Evolutionary conservation across 2,888 invertebrate genomes (phyloP), one percentile per base, ranked within the genome.

Genomic region (Spialia ferax): DNA sequence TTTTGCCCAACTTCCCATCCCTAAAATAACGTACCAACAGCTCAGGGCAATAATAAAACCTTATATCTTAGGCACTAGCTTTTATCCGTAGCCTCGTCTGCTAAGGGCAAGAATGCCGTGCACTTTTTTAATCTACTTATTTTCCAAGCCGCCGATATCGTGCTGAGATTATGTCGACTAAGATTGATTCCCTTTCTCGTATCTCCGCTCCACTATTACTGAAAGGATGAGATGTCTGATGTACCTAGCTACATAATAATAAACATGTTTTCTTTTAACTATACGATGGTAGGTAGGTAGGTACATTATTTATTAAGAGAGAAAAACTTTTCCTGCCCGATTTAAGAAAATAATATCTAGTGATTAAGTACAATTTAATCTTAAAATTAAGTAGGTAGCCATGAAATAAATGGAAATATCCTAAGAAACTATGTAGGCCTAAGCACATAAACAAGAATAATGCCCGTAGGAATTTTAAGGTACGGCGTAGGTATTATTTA

Each of bases 101-200:
- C 42, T 56, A 64, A 63, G 56, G 22, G 56, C 63, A 56, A 56
- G 63, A 64, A 64, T 56, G 56, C 63, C 20, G 45, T 23, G 22
- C 32, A 48, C n/a, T 64, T 64, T 64, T 64, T 64, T 64, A 35
- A 56, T 64, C 63, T 56, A 45, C 15, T 15, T 45, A 64, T 64
- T 64, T 64, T 64, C 63, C 48, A 15, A 13, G 32, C 45, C 56
- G 55, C 48, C 45, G 63, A 64, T 64, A 64, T 64, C 63, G 63
- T 64, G 63, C 63, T 20, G 63, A 48, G 63, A 56, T 64, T 64
- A 20, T 50, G 52, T 57, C 48, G 56, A 26, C 64, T n/a, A 35
- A 56, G 64, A 64, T 48, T 57, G 56, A 64, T 61, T 29, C 45
- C 50, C 61, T 56, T 56, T 61, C 48, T 26, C n/a, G 32, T 50